Percentiles rank a stretch among this genome's conserved stretches.
These are phyloP conservation scores for Zaprionus bogoriensis DNA, from an alignment of 2,888 invertebrate genomes.

Conservation along the genomic window DNA sequence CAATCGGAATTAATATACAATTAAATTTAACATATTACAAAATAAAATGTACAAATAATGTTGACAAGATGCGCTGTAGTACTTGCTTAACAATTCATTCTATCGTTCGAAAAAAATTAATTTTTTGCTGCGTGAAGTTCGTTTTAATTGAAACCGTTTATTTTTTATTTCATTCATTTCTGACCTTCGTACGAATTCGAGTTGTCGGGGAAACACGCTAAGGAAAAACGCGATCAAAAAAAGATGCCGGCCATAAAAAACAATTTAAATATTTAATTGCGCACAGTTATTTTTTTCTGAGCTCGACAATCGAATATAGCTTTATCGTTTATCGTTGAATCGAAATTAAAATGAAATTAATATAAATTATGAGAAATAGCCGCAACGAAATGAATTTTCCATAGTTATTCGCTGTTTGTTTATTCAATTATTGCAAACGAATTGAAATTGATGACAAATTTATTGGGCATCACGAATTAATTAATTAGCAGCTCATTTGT, in stretches of 20 bases:
- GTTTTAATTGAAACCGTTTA: conserved; percentile 31
- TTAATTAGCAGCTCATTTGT: conserved; percentile 63
- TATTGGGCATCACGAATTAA: conserved; percentile 66
- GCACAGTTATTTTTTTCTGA: conserved; percentile 11
- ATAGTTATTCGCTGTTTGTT: conserved; percentile 19
- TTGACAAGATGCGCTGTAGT: not conserved
- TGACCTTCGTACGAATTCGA: conserved; percentile 33
- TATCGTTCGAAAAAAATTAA: no score
- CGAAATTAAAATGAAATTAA: conserved; percentile 53
- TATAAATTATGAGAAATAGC: conserved; percentile 44
- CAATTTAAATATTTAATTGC: conserved; percentile 59
- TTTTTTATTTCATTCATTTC: not conserved
- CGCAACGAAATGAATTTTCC: conserved; percentile 31
- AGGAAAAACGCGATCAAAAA: conserved; percentile 19
- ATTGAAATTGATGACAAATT: conserved; percentile 69
- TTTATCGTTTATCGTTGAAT: conserved; percentile 16
- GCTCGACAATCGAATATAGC: not conserved
- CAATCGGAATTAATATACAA: not conserved
- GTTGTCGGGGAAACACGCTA: conserved; percentile 25
- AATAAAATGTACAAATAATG: not conserved
- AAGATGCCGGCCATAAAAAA: conserved; percentile 31
- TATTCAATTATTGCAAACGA: conserved; percentile 21
- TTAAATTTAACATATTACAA: not conserved
- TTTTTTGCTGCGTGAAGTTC: no score
- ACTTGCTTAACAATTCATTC: no score